Base-by-base conservation (phyloP, 2,888 invertebrate species). In the Netelia fuscicornis region DNA sequence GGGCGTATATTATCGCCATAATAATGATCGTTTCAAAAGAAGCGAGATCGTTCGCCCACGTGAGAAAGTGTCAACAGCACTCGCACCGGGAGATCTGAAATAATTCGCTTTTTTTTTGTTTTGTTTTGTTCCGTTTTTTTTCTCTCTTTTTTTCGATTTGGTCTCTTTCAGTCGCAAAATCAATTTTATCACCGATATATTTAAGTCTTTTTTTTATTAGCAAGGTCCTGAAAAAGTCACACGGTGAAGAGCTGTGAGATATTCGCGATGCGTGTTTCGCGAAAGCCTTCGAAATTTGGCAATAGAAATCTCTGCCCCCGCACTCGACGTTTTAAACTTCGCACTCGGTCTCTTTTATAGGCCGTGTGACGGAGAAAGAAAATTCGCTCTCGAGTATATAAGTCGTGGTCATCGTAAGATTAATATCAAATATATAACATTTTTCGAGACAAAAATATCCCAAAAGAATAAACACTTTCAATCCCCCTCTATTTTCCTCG, bases 1-100 rank as follows among this genome's bases (percentile, higher is more conserved):
- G 42, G 42, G 42, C 54, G 44, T 30, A 42, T 8, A 74, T 48
- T 42, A 58, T 70, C 70, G 60, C 78, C 64, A 76, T 86, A 86
- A 89, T 90, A 88, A 90, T 90, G 87, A 89, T 90, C 89, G 89
- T 90, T 90, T 89, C 87, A 83, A 87, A 89, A 87, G 85, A 54
- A 65, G 23, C 17, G 52, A 17, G 56, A 72, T 44, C 17, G 20
- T 64, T 67, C 78, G 81, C 60, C 78, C 74, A 82, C 84, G 54
- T 54, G 74, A 71, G 42, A 44, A 60, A 83, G 70, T 74, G 78
- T 81, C 84, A 71, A 82, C 77, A 77, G 65, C 84, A n/a, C 52
- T 65, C 74, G 64, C 9, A 58, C 20, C 58, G 64, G 78, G 74
- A 52, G 52, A 62, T 76, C 58, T 9, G 10, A 11, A 65, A 81